Base-by-base conservation (phyloP, 2,797 vertebrate species). In the Anomalospiza imberbis region DNA sequence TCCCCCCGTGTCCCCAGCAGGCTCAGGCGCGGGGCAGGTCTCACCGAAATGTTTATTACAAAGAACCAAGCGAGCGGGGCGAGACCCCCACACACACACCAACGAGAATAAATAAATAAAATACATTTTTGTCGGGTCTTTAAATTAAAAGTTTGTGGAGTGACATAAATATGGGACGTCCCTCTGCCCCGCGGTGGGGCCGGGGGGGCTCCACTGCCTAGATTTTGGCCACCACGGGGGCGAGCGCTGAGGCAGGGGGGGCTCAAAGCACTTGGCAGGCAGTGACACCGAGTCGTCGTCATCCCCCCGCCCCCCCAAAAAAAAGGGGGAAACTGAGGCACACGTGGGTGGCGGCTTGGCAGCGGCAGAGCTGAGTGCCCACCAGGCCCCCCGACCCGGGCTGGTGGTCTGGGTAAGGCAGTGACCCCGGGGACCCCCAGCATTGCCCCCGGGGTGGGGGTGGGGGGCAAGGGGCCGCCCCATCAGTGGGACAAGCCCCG, bases 41-140 rank as follows among this genome's bases (percentile, higher is more conserved):
- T 91, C 85, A 87, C 84, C 32, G 81, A 95, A 90, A 65, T 74
- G 85, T 95, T 91, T 91, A 94, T 89, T 93, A 93, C 75, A 95
- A 92, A 94, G 93, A 95, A 88, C 67, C 76, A 91, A 92, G 91
- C 91, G 70, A 86, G 93, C 51, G 89, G 89, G 93, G 89, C 32
- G 72, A 90, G 42, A 40, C 26, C 58, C 73, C n/a, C 38, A 12
- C 50, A 24, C 61, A 17, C 42, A 50, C 38, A 70, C 24, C 54
- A 57, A 85, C 16, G 38, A 92, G 78, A 96, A 95, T 92, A 94
- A 96, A 97, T 97, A 96, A 95, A 95, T 89, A 96, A 96, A 96
- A 91, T 91, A 86, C 53, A 40, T 45, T 95, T 54, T 95, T 68
- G n/a, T 82, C 9, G 34, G 80, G 87, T 28, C 63, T 80, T 93